phyloP scores from a whole-genome alignment of 2,888 invertebrate species.

The Trichacis sp. region DNA sequence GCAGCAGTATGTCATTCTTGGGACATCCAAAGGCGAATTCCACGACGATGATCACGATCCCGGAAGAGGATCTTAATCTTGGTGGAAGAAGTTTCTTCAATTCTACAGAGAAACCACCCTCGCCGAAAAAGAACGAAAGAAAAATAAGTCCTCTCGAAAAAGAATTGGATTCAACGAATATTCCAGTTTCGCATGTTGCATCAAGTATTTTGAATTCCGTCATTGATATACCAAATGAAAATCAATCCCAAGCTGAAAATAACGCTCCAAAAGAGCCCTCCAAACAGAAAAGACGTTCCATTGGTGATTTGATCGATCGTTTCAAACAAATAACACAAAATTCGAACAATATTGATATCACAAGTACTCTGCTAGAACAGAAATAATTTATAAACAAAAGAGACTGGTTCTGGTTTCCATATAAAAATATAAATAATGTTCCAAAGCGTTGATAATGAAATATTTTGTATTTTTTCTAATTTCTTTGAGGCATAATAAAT shows the following conservation, averaged over 20 bases:
- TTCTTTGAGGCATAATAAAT: not conserved
- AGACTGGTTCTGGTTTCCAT: no score
- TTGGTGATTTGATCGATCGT: constrained; percentile 62
- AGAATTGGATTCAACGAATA: not conserved
- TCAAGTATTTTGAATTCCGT: not conserved
- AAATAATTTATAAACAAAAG: no score
- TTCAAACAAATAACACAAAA: constrained; percentile 46
- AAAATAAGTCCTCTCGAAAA: not conserved
- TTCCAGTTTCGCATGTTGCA: not conserved
- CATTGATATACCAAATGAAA: not conserved
- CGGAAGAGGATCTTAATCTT: constrained; percentile 47
- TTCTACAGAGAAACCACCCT: not conserved
- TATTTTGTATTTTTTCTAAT: not conserved
- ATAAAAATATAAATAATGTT: no score
- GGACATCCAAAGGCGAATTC: constrained; percentile 51
- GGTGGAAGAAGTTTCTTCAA: constrained; percentile 38
- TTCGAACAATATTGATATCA: not conserved
- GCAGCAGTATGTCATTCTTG: constrained; percentile 49
- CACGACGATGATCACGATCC: constrained; percentile 44
- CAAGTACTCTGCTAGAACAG: no score
- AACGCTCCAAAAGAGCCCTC: constrained; percentile 16
- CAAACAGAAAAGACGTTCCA: constrained; percentile 51
- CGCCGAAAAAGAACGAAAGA: not conserved
- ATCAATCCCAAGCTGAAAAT: constrained; percentile 2
- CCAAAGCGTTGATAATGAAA: no score